Evolutionary conservation across 1,140 invertebrate species (phyloP).

Genomic region (Asobara japonica): DNA sequence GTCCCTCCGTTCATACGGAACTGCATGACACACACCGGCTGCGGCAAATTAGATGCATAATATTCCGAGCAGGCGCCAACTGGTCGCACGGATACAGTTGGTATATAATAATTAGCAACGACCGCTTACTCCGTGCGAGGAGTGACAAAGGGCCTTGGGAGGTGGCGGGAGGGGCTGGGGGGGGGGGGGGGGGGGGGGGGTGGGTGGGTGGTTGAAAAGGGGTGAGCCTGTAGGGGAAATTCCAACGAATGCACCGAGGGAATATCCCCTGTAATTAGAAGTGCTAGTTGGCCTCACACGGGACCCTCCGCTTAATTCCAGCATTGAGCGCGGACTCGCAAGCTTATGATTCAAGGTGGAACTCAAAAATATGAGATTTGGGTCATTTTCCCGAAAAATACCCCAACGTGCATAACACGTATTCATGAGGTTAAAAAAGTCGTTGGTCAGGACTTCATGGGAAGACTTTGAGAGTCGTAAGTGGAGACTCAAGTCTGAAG

Average conservation of each 20-base stretch:
- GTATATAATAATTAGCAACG: slow-evolving; percentile 37
- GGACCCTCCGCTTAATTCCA: slow-evolving; percentile 29
- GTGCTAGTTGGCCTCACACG: slow-evolving; percentile 27
- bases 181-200: not conserved
- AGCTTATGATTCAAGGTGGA: slow-evolving; percentile 6
- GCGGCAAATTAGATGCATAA: slow-evolving; percentile 37
- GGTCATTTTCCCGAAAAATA: too few species aligned
- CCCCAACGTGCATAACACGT: too few species aligned
- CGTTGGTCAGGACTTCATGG: too few species aligned
- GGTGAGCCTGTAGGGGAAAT: not conserved
- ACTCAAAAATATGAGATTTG: too few species aligned
- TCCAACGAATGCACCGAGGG: slow-evolving; percentile 10
- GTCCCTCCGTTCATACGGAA: not conserved
- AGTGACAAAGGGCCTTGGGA: not conserved
- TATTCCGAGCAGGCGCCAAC: slow-evolving; percentile 33
- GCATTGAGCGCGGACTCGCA: not conserved
- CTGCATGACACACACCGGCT: slow-evolving; percentile 23
- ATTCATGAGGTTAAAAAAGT: too few species aligned
- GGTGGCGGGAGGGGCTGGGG: not conserved
- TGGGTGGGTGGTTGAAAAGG: too few species aligned
- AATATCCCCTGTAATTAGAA: slow-evolving; percentile 34
- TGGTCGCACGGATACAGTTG: slow-evolving; percentile 25
- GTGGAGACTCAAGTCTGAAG: too few species aligned
- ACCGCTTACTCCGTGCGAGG: slow-evolving; percentile 10
- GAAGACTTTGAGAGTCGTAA: too few species aligned